Conservation (phyloP, 2,888 invertebrate genomes). For the Epistrophella euchroma region DNA sequence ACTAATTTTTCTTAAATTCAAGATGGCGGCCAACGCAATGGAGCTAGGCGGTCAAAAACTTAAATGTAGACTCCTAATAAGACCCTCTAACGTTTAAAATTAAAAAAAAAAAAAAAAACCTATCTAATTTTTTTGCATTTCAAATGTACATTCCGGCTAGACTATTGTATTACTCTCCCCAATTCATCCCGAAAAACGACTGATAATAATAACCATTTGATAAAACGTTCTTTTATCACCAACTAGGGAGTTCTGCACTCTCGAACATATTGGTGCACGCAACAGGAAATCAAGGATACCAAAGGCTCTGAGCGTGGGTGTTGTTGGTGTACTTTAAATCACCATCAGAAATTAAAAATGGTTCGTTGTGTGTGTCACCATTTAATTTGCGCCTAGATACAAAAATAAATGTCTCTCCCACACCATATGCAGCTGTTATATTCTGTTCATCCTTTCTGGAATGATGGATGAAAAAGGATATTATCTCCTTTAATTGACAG, state of each 20-base stretch:
- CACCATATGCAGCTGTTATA: neutral
- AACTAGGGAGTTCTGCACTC: constrained; percentile 27
- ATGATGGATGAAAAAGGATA: constrained; percentile 71
- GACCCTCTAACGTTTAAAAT: too few relatives aligned
- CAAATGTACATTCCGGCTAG: too few relatives aligned
- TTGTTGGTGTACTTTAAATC: neutral
- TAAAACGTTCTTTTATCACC: constrained; percentile 17
- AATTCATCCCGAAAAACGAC: neutral
- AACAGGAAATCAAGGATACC: constrained; percentile 34
- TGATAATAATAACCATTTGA: constrained; percentile 46
- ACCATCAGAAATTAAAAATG: neutral
- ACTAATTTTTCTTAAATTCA: too few relatives aligned
- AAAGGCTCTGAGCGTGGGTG: neutral
- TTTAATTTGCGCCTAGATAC: constrained; percentile 57
- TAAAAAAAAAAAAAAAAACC: too few relatives aligned
- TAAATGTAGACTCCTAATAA: too few relatives aligned
- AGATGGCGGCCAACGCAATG: too few relatives aligned
- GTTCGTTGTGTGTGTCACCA: constrained; percentile 31
- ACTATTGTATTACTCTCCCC: too few relatives aligned
- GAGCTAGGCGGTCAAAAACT: too few relatives aligned
- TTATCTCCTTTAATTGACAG: constrained; percentile 69
- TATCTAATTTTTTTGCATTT: too few relatives aligned
- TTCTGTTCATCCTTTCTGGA: constrained; percentile 8
- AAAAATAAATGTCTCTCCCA: neutral
- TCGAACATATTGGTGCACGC: neutral